These are phyloP conservation scores for Phaenicophaeus curvirostris DNA, from an alignment of 2,797 vertebrate genomes.

Conservation along the genomic window DNA sequence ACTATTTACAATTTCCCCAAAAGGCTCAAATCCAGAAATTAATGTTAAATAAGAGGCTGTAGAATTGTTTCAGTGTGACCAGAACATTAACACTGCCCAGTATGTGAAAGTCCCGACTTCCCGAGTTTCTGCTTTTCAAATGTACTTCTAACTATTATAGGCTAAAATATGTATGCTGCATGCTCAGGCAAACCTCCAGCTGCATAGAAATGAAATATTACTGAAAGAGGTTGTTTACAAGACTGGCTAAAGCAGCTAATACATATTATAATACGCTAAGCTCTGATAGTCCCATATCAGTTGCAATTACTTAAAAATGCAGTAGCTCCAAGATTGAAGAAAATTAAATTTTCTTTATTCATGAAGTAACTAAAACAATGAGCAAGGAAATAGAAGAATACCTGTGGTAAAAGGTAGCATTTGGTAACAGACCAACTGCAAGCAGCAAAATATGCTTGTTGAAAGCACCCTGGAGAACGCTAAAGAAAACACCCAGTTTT, in stretches of 20 bases:
- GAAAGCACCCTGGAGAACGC: neutral
- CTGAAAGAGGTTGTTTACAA: slow-evolving; percentile 49
- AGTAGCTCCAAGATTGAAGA: slow-evolving; percentile 8
- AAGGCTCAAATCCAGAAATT: slow-evolving; percentile 1
- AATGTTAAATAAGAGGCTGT: neutral
- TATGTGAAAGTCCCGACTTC: neutral
- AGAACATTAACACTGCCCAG: neutral
- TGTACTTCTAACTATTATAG: neutral
- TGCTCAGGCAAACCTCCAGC: slow-evolving; percentile 33
- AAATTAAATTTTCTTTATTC: slow-evolving; percentile 48
- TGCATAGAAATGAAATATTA: slow-evolving; percentile 61
- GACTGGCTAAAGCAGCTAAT: slow-evolving; percentile 36
- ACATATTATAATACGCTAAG: slow-evolving; percentile 40
- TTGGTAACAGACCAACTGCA: neutral
- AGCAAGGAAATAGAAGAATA: slow-evolving; percentile 24
- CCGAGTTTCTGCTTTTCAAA: slow-evolving; percentile 16
- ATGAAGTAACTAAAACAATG: slow-evolving; percentile 42
- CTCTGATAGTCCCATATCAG: slow-evolving; percentile 25
- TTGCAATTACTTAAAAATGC: slow-evolving; percentile 56
- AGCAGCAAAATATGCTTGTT: neutral
- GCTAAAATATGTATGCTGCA: slow-evolving; percentile 31
- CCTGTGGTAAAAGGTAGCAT: neutral
- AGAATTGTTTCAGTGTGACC: neutral
- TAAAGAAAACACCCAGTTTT: neutral
- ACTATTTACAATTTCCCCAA: neutral